These are phyloP conservation scores for Platycheirus rosarum DNA, from an alignment of 2,888 invertebrate genomes.

Conservation along the genomic window DNA sequence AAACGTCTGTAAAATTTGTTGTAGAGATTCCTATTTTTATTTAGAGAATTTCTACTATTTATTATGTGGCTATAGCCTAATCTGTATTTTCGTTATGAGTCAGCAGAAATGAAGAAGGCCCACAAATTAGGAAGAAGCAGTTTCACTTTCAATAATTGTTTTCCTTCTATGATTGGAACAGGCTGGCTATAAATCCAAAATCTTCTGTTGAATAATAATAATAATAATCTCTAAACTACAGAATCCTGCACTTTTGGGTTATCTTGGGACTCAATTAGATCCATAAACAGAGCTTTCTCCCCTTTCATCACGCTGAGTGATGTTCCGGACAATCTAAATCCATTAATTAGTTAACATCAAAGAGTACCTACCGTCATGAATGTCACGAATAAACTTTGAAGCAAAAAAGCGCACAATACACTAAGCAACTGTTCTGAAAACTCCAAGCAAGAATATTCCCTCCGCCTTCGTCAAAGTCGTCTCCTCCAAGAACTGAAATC, in stretches of 20 bases:
- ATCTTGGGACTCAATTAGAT: neutral
- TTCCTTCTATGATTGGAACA: too few species aligned
- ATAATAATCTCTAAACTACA: neutral
- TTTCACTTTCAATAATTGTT: too few species aligned
- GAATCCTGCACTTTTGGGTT: too few species aligned
- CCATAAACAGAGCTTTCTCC: neutral
- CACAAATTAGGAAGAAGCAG: too few species aligned
- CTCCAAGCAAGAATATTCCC: constrained; percentile 31
- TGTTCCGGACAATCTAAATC: constrained; percentile 6
- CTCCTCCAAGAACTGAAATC: constrained; percentile 30
- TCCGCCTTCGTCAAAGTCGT: neutral
- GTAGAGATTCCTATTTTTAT: too few species aligned
- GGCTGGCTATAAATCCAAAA: too few species aligned
- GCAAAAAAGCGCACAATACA: constrained; percentile 12
- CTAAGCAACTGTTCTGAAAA: constrained; percentile 13
- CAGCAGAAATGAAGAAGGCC: too few species aligned
- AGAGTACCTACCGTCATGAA: constrained; percentile 23
- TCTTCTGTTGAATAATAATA: too few species aligned
- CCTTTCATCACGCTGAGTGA: constrained; percentile 22
- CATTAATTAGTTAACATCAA: constrained; percentile 55
- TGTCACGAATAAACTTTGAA: constrained; percentile 36
- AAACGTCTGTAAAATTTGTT: too few species aligned
- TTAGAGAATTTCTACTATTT: too few species aligned
- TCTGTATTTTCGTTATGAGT: too few species aligned
- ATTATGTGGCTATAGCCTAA: too few species aligned